These are phyloP conservation scores for Cydia fagiglandana DNA, from an alignment of 1,140 invertebrate species.

Conservation along the genomic window DNA sequence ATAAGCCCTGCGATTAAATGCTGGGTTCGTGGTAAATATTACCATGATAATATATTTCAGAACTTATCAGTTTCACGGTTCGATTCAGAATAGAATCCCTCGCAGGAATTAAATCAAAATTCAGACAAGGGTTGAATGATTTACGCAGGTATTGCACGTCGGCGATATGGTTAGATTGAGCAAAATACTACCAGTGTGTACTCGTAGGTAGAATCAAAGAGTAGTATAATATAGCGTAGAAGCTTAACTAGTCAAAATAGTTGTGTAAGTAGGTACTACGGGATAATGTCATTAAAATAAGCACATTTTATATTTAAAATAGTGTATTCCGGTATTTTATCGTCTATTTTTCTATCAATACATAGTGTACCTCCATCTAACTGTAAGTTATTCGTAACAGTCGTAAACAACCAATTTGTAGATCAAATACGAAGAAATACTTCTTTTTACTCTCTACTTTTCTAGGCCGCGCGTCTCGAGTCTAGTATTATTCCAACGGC, in stretches of 20 bases:
- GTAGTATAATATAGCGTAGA: neutral
- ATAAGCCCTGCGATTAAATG: neutral
- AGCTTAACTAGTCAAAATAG: neutral
- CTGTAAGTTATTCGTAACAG: no score
- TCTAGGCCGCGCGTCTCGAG: no score
- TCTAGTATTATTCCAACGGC: no score
- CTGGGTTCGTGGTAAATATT: neutral
- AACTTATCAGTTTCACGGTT: slow-evolving; percentile 41
- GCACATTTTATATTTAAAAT: no score
- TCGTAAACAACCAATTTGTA: no score
- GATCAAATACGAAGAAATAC: no score
- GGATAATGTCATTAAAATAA: no score
- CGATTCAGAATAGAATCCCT: slow-evolving; percentile 34
- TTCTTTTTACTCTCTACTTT: no score
- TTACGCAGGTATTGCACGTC: slow-evolving; percentile 9
- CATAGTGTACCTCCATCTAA: no score
- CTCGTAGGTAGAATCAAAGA: neutral
- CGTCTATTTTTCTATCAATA: no score
- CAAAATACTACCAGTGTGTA: neutral
- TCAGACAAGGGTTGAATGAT: slow-evolving; percentile 34
- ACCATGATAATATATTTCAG: slow-evolving; percentile 5
- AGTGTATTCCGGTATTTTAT: no score
- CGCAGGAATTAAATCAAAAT: slow-evolving; percentile 40
- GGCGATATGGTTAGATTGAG: neutral
- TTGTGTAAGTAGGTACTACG: neutral